Base-by-base conservation (phyloP, 1,140 invertebrate genomes). In the Pseudomyrmex cubaensis region DNA sequence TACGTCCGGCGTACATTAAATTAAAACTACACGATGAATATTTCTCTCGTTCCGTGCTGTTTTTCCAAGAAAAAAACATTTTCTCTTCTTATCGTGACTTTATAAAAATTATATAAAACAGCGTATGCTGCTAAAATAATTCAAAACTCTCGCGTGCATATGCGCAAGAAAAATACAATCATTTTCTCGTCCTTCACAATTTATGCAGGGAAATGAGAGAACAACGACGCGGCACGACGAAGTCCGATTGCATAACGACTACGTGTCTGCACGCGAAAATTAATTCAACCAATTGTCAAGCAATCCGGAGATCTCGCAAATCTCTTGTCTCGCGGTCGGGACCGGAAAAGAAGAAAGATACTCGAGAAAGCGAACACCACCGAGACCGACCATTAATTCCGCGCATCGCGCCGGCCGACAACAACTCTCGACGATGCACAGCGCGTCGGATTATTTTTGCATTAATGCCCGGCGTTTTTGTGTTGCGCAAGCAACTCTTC, bases 401-500 rank as follows among this genome's bases (percentile, higher is more conserved):
- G 75, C 12, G 62, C 46, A 64, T 78, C 20, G 52, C 20, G 35
- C 7, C 3, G 50, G 13, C n/a, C n/a, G 15, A 44, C 10, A 12
- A 48, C 13, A 20, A 10, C 13, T 22, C 12, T n/a, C 66, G 52
- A 20, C 50, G 10, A 52, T 10, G 52, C n/a, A 44, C 20, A 13
- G 76, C 35, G 25, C 75, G n/a, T 69, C 63, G 22, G 20, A 80
- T 80, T 80, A 80, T 72, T 80, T 72, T 61, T 80, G 76, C 76
- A 80, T 80, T 80, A 78, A 78, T 70, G 44, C 64, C 44, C 54
- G 64, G 15, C 54, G 73, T 76, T 57, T 57, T 56, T 44, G 57
- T 57, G 52, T 80, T 80, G n/a, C 66, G 76, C 46, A 72, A 80
- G 66, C 35, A 35, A 7, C 44, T 59, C 66, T 61, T 61, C 76